Evolutionary conservation across 2,113 vertebrate species (phyloP), one percentile per base, ranked within the genome.

Genomic region (Lasiurus borealis): DNA sequence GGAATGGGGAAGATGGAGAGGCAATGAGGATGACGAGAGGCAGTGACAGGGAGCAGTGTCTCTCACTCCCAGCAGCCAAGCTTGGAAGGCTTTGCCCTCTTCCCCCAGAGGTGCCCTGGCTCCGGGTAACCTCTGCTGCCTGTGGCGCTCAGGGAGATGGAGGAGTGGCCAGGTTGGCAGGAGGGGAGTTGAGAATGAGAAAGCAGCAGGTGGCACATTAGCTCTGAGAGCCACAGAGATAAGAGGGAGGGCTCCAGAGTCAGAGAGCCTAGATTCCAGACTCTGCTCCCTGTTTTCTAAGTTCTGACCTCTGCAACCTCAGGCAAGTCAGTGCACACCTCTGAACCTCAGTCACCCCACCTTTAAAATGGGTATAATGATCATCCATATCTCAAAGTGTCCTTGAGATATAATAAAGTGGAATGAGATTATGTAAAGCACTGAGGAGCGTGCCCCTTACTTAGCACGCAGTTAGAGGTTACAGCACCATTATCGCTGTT

Each of bases 1-100:
- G 44, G 48, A 52, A 14, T 1, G n/a, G n/a, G 16, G 48, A 21
- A 46, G 52, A 9, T 2, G 29, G 40, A 1, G 2, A 4, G 10
- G 57, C 0, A 0, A 0, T 5, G 29, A 19, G 6, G 5, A 40
- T 10, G 16, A 18, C 0, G 0, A 44, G n/a, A 21, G 9, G n/a
- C 23, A 23, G 46, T 1, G 6, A 19, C 13, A 10, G 50, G 8
- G 57, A 40, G 7, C 29, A 0, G 21, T 11, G 1, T 25, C 8
- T 18, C 50, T 36, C 23, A 10, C 62, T 76, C 50, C 31, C 54
- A 16, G 40, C 50, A 27, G 52, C 66, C 19, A 6, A 0, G 5
- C 13, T 29, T 1, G 8, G 52, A 54, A 48, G 76, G 21, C 25
- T 83, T 66, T 10, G 3, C 19, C 27, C 36, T 78, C 27, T 8